Evolutionary conservation across 2,888 invertebrate genomes (phyloP).

Genomic region (Latrodectus hesperus): DNA sequence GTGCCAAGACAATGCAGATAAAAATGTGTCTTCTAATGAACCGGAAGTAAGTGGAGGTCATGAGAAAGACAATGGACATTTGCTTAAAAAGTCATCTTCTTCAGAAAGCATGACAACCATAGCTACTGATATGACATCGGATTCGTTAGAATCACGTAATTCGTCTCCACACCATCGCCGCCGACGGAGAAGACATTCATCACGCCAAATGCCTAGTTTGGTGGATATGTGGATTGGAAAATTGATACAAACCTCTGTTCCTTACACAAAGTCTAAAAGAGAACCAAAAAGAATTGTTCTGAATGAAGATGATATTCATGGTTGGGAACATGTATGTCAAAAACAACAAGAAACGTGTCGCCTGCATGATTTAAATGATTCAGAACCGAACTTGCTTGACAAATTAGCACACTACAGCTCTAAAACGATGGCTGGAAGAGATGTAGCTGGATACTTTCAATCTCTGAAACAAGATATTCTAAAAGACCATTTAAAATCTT

Average conservation of each 20-base stretch:
- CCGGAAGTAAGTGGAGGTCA: background rate
- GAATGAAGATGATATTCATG: slow-evolving; percentile 34
- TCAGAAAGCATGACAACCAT: slow-evolving; percentile 56
- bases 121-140: slow-evolving; percentile 62
- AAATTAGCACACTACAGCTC: slow-evolving; percentile 61
- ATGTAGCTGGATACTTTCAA: slow-evolving; percentile 62
- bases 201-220: slow-evolving; percentile 45
- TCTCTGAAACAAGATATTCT: slow-evolving; percentile 59
- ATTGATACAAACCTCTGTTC: slow-evolving; percentile 44
- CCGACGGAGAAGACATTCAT: background rate
- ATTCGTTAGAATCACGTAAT: slow-evolving; percentile 56
- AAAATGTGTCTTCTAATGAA: background rate
- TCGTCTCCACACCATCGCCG: slow-evolving; percentile 30
- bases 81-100: slow-evolving; percentile 37
- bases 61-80: slow-evolving; percentile 18
- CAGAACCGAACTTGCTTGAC: slow-evolving; percentile 58
- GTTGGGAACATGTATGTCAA: slow-evolving; percentile 63
- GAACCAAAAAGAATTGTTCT: slow-evolving; percentile 48
- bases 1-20: slow-evolving; percentile 28
- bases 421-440: slow-evolving; percentile 57
- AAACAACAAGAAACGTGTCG: slow-evolving; percentile 38
- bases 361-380: slow-evolving; percentile 47
- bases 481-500: slow-evolving; percentile 60
- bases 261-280: slow-evolving; percentile 26
- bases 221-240: slow-evolving; percentile 60